Base-by-base conservation (phyloP, 2,113 vertebrate species). In the Melozone crissalis region DNA sequence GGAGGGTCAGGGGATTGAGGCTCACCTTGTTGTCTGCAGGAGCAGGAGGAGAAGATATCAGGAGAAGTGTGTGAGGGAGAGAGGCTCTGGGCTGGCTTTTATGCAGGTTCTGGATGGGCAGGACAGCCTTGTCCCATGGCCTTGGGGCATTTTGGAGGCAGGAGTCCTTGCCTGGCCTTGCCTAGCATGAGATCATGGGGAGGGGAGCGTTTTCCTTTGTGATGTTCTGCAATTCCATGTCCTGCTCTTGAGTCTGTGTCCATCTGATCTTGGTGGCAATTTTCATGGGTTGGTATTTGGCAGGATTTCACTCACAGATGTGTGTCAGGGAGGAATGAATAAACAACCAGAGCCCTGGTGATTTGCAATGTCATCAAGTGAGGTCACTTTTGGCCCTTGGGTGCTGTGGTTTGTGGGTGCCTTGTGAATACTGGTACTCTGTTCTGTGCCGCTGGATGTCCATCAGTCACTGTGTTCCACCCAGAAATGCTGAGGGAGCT, bases 321-420 rank as follows among this genome's bases (percentile, higher is more conserved):
- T 51, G 13, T 37, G 47, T 69, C 26, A 9, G n/a, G 33, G 24
- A 43, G 19, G 15, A 3, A 3, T 43, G 7, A 54, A 43, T 43
- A 18, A 65, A 52, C 31, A 74, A 21, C 10, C 41, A 22, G 10
- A 22, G 54, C 10, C 41, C 18, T 2, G 31, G 3, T 28, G 6
- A 43, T 5, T 1, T 79, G 9, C 3, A 1, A 7, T 35, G 3
- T 43, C 24, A 18, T 43, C 31, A 41, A n/a, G 4, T 43, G 15
- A 23, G 4, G 15, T 54, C 2, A 23, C 9, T 14, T 9, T 35
- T 23, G 19, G 11, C 24, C 2, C 11, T 14, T 0, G 0, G 22
- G 7, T 35, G 12, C 31, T 54, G 19, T 14, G 26, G 19, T 55
- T 66, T 66, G 3, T 11, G 3, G 20, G 7, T 54, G 15, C 5